Evolutionary conservation across 2,113 vertebrate genomes (phyloP).

Genomic region (Polypterus senegalus): DNA sequence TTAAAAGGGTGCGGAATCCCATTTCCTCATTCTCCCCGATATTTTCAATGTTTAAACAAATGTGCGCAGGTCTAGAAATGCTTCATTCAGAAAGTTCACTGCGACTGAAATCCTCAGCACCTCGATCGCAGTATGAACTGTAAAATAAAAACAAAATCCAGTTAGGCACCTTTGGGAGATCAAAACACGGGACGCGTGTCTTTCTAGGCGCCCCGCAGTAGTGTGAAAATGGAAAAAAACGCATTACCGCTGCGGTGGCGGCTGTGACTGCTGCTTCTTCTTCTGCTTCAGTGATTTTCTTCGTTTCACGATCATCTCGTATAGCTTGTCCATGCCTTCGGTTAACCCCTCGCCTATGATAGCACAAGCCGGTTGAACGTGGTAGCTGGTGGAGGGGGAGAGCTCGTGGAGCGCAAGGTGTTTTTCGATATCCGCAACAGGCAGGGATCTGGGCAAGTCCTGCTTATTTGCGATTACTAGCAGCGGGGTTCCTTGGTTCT

Average conservation of each 20-base stretch:
- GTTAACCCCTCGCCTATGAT: conserved; percentile 93
- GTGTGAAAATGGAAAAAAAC: too few relatives aligned
- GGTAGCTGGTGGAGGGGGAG: conserved; percentile 78
- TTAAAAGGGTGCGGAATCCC: too few relatives aligned
- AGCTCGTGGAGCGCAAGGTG: conserved; percentile 87
- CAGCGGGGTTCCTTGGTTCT: conserved; percentile 89
- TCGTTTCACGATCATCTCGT: conserved; percentile 90
- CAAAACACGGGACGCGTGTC: too few relatives aligned
- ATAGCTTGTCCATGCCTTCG: conserved; percentile 95
- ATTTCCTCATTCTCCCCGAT: too few relatives aligned
- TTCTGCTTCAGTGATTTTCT: conserved; percentile 86
- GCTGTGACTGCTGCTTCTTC: conserved; percentile 71
- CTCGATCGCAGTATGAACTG: too few relatives aligned
- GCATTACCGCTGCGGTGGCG: not conserved
- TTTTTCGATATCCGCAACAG: conserved; percentile 85
- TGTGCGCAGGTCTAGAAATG: too few relatives aligned
- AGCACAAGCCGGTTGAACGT: conserved; percentile 88
- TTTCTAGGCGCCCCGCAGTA: too few relatives aligned
- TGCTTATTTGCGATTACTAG: conserved; percentile 97
- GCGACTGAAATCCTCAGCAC: too few relatives aligned
- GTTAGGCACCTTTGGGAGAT: too few relatives aligned
- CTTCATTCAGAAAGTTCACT: too few relatives aligned
- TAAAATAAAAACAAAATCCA: too few relatives aligned
- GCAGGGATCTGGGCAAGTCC: conserved; percentile 82
- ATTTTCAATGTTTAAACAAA: too few relatives aligned